A percentile compares a stretch with the other conserved stretches of the same genome.
Conservation (phyloP, 2,888 invertebrate genomes). For the Oscheius sp. region DNA sequence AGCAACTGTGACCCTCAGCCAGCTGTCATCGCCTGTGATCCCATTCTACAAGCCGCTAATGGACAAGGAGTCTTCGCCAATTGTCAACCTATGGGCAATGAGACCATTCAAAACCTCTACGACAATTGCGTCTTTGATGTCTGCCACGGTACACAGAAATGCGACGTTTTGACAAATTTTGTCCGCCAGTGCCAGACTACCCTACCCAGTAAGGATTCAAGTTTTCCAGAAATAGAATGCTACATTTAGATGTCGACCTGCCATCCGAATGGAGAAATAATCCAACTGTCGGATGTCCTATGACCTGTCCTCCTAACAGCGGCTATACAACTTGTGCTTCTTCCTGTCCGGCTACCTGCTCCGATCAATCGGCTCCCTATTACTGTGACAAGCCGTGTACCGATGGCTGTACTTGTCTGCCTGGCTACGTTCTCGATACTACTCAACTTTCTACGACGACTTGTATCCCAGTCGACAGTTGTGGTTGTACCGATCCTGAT, state of each 20-base stretch:
- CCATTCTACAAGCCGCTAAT: constrained; percentile 49
- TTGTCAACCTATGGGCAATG: constrained; percentile 52
- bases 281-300: constrained; percentile 39
- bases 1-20: constrained; percentile 47
- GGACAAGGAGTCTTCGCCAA: constrained; percentile 59
- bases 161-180: constrained; percentile 47
- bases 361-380: constrained; percentile 41
- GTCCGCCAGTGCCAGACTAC: constrained; percentile 44
- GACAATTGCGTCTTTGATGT: constrained; percentile 62
- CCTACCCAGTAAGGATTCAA: constrained; percentile 36
- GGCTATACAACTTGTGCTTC: constrained; percentile 52
- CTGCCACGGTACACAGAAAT: constrained; percentile 50
- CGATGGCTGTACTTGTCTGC: constrained; percentile 18
- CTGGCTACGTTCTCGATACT: constrained; percentile 22
- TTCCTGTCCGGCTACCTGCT: constrained; percentile 64
- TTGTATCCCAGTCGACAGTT: constrained; percentile 52
- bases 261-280: constrained; percentile 39
- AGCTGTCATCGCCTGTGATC: constrained; percentile 37
- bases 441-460: constrained; percentile 18
- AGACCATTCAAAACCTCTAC: constrained; percentile 55
- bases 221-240: no score
- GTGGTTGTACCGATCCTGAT: constrained; percentile 63
- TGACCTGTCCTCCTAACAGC: constrained; percentile 52
- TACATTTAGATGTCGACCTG: not conserved
- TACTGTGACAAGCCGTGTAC: constrained; percentile 35